Conservation (phyloP, 2,797 vertebrate species). For the Diplodus puntazzo region DNA sequence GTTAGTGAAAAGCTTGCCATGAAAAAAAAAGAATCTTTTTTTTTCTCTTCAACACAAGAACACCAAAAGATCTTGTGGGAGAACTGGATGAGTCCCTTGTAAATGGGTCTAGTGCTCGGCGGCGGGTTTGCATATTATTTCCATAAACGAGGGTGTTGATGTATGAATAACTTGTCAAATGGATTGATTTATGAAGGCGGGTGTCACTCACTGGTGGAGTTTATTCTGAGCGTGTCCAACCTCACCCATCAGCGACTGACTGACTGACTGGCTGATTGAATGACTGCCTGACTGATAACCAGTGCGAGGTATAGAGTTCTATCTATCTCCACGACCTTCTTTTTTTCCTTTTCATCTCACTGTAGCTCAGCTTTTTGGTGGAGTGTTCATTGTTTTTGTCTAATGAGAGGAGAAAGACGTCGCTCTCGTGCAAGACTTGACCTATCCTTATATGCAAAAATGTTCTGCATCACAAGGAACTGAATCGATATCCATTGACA, state of each 20-base stretch:
- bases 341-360: not conserved
- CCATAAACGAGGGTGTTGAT: slow-evolving; percentile 73
- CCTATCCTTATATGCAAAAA: slow-evolving; percentile 23
- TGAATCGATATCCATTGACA: slow-evolving; percentile 35
- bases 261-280: slow-evolving; percentile 25
- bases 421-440: not conserved
- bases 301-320: slow-evolving; percentile 27
- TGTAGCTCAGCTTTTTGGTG: not conserved
- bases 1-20: slow-evolving; percentile 26
- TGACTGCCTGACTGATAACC: slow-evolving; percentile 46
- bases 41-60: slow-evolving; percentile 2
- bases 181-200: slow-evolving; percentile 68
- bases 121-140: slow-evolving; percentile 70
- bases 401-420: slow-evolving; percentile 11
- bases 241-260: slow-evolving; percentile 44
- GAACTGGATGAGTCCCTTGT: slow-evolving; percentile 38
- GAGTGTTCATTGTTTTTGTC: slow-evolving; percentile 6
- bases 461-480: slow-evolving; percentile 24
- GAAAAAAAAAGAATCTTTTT: slow-evolving; percentile 10
- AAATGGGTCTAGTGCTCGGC: slow-evolving; percentile 45
- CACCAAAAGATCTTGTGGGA: slow-evolving; percentile 33
- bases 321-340: not conserved
- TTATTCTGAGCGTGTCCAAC: slow-evolving; percentile 52
- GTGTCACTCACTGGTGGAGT: slow-evolving; percentile 63
- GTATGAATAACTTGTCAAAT: slow-evolving; percentile 72